A percentile compares a stretch with the other conserved stretches of the same genome.
phyloP scores from a whole-genome alignment of 1,140 invertebrate species.

The Drosophila pandora region DNA sequence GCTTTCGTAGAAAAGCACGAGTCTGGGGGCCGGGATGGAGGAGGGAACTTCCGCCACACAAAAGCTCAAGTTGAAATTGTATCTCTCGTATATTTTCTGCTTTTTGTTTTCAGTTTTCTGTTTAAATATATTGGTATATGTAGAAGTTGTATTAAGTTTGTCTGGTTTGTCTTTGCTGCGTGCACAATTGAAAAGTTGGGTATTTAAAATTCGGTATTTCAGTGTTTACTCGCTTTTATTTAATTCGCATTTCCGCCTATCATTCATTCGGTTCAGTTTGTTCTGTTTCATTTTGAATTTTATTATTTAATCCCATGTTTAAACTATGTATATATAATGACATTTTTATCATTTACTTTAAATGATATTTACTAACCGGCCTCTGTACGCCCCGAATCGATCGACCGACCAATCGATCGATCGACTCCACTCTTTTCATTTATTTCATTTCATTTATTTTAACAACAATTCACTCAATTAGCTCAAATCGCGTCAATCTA shows the following conservation, averaged over 20 bases:
- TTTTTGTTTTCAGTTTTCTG: slow-evolving; percentile 8
- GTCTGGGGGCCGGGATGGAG: background rate
- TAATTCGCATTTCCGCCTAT: slow-evolving; percentile 34
- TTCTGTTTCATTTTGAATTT: slow-evolving; percentile 65
- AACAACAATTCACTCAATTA: slow-evolving; percentile 82
- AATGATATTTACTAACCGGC: slow-evolving; percentile 79
- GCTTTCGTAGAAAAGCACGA: background rate
- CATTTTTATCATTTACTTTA: slow-evolving; percentile 73
- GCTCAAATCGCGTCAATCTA: slow-evolving; percentile 77
- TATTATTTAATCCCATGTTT: slow-evolving; percentile 75
- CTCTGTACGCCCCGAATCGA: slow-evolving; percentile 53
- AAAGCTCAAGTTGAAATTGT: slow-evolving; percentile 46
- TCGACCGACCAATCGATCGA: slow-evolving; percentile 37
- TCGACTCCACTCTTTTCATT: slow-evolving; percentile 29
- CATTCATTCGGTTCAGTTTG: slow-evolving; percentile 31
- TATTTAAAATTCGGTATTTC: slow-evolving; percentile 67
- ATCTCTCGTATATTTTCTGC: slow-evolving; percentile 34
- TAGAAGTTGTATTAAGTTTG: slow-evolving; percentile 42
- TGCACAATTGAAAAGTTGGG: slow-evolving; percentile 49
- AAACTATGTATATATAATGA: slow-evolving; percentile 81
- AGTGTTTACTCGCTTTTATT: slow-evolving; percentile 64
- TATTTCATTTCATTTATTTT: slow-evolving; percentile 69
- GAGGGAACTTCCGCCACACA: slow-evolving; percentile 31
- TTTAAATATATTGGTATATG: slow-evolving; percentile 22
- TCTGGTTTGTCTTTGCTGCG: slow-evolving; percentile 40